Evolutionary conservation across 2,888 invertebrate species (phyloP), one percentile per base, ranked within the genome.

Genomic region (Catocala fraxini): DNA sequence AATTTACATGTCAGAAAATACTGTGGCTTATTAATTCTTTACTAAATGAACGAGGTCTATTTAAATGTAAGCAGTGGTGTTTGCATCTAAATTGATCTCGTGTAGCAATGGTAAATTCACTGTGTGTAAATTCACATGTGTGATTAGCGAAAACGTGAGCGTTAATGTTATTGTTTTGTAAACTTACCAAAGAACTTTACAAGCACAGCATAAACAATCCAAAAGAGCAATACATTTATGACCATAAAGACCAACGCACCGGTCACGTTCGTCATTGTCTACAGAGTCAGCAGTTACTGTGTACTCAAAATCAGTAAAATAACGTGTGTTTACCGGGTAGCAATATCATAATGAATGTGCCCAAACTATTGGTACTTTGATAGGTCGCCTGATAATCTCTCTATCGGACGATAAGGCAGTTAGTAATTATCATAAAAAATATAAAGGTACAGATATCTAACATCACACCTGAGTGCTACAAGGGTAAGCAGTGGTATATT

Each of bases 161-260:
- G 35, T 39, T 39, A 6, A 25, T 25, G 25, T 25, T 25, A 25
- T 25, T 25, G 25, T 25, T 25, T 35, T 39, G 35, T 39, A 39
- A 39, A 88, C 92, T 91, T 59, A 92, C 92, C 92, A 41, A 86
- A 88, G 59, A 76, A 80, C 67, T 70, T 86, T 9, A 90, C 80
- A 6, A 91, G 68, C 2, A 89, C 56, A 1, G 77, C 84, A 61
- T 92, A 92, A 11, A 92, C 75, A 6, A 86, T 35, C 84, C 85
- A 89, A 68, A 92, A 89, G 1, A 91, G 52, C 0, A 83, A 51
- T 46, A 92, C 78, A 57, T 90, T 90, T 0, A 88, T 1, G 0
- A 75, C 53, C 83, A 92, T 82, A 71, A 91, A 90, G 25, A 87
- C 47, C 4, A 91, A 57, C 35, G 88, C 76, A 6, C 78, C 79